These are phyloP conservation scores for Papilio aristodemus DNA, from an alignment of 1,140 invertebrate species.

Conservation along the genomic window DNA sequence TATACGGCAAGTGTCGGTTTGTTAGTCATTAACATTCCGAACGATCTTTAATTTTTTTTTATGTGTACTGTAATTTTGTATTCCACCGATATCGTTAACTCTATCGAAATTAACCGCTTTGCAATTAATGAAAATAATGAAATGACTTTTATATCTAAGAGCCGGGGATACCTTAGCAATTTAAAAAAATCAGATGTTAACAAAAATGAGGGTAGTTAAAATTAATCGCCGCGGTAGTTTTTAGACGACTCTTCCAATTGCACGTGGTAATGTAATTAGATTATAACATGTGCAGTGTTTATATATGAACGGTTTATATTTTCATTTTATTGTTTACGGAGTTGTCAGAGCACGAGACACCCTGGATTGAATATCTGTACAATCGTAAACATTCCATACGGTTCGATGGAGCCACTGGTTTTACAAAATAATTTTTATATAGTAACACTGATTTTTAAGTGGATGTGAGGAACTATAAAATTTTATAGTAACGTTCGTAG, in stretches of 20 bases:
- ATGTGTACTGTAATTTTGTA: slow-evolving; percentile 42
- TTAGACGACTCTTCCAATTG: slow-evolving; percentile 62
- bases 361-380: slow-evolving; percentile 39
- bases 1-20: slow-evolving; percentile 32
- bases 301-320: slow-evolving; percentile 46
- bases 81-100: slow-evolving; percentile 55
- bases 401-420: slow-evolving; percentile 35
- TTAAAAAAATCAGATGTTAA: slow-evolving; percentile 37
- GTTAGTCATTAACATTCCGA: slow-evolving; percentile 56
- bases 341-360: slow-evolving; percentile 42
- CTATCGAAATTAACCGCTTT: slow-evolving; percentile 25
- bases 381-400: slow-evolving; percentile 61
- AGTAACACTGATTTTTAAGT: slow-evolving; percentile 39
- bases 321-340: slow-evolving; percentile 48
- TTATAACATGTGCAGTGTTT: slow-evolving; percentile 53
- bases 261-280: slow-evolving; percentile 58
- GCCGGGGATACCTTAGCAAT: slow-evolving; percentile 63
- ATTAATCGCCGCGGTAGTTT: slow-evolving; percentile 58
- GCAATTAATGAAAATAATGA: not conserved
- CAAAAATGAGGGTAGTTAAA: slow-evolving; percentile 40
- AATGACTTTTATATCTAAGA: slow-evolving; percentile 34
- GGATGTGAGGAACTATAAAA: slow-evolving; percentile 47
- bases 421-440: slow-evolving; percentile 28
- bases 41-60: slow-evolving; percentile 41
- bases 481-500: slow-evolving; percentile 45